Evolutionary conservation across 2,888 invertebrate genomes (phyloP).

Genomic region (Chirona hameri): DNA sequence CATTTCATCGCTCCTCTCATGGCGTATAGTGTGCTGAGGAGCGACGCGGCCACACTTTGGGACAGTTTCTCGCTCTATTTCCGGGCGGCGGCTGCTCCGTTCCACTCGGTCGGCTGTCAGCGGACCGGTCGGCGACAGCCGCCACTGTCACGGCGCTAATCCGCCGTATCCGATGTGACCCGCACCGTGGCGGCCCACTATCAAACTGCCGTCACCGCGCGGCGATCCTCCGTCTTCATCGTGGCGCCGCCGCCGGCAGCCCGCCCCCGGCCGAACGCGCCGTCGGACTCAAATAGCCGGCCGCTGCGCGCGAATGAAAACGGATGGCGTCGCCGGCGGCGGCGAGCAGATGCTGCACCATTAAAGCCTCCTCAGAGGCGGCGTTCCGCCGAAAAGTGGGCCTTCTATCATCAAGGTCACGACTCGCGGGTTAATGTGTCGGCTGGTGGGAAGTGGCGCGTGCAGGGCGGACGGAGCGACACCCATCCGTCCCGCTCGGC

Average conservation of each 20-base stretch:
- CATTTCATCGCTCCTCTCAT: too few relatives aligned
- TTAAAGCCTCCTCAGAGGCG: background rate
- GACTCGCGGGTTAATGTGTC: background rate
- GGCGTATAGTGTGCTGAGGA: too few relatives aligned
- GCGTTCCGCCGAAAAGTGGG: background rate
- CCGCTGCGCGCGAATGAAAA: background rate
- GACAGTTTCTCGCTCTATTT: too few relatives aligned
- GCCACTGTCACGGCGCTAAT: background rate
- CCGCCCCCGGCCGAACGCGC: background rate
- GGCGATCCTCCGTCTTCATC: background rate
- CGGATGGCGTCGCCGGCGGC: background rate
- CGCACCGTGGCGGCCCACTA: background rate
- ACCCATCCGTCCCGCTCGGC: too few relatives aligned
- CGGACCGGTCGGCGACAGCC: background rate
- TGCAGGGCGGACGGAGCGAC: too few relatives aligned
- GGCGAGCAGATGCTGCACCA: background rate
- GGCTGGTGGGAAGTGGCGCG: background rate
- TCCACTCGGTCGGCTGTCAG: background rate
- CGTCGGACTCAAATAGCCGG: background rate
- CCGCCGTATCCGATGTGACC: background rate
- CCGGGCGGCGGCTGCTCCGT: too few relatives aligned
- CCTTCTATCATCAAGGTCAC: conserved; percentile 8
- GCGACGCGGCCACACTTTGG: too few relatives aligned
- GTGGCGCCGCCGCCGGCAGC: background rate
- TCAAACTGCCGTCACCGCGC: background rate